Evolutionary conservation across 1,140 invertebrate genomes (phyloP), one percentile per base, ranked within the genome.

Genomic region (Rhyacophila brunnea): DNA sequence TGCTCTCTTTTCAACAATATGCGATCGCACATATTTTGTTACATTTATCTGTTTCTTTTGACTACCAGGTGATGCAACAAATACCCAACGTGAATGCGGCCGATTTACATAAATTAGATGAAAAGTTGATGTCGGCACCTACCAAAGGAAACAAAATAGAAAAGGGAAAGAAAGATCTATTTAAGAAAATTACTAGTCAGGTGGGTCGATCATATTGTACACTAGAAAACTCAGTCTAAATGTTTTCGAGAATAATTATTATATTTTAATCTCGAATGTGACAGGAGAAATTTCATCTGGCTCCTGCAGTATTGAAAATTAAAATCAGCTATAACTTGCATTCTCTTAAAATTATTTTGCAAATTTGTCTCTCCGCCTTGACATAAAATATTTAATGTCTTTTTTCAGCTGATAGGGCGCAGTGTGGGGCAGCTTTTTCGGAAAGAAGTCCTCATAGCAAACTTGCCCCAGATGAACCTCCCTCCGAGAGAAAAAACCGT

Each of bases 161-260:
- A 67, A 93, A 93, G 68, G 87, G 87, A 58, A 94, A 93, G 71
- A 92, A 92, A 67, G 92, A 95, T 70, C 78, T 92, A 10, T 95
- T 95, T 71, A 94, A 91, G 71, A 93, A 92, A 75, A 84, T 96
- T 38, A 91, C 92, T 1, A 84, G 83, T 56, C 86, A 86, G 74
- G 87, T 92, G 73, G 73, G 71, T 68, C n/a, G 34, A 49, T 51
- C 23, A 28, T 28, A n/a, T n/a, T n/a, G n/a, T n/a, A n/a, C n/a
- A n/a, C n/a, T n/a, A n/a, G n/a, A n/a, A n/a, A n/a, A n/a, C n/a
- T n/a, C n/a, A n/a, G n/a, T n/a, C n/a, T n/a, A n/a, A n/a, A n/a
- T n/a, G n/a, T n/a, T n/a, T n/a, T n/a, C n/a, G n/a, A n/a, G n/a
- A n/a, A n/a, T n/a, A n/a, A n/a, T n/a, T n/a, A n/a, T n/a, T n/a